A percentile compares a stretch with the other conserved stretches of the same genome.
Conservation (phyloP, 2,888 invertebrate species). For the Zygaena filipendulae region DNA sequence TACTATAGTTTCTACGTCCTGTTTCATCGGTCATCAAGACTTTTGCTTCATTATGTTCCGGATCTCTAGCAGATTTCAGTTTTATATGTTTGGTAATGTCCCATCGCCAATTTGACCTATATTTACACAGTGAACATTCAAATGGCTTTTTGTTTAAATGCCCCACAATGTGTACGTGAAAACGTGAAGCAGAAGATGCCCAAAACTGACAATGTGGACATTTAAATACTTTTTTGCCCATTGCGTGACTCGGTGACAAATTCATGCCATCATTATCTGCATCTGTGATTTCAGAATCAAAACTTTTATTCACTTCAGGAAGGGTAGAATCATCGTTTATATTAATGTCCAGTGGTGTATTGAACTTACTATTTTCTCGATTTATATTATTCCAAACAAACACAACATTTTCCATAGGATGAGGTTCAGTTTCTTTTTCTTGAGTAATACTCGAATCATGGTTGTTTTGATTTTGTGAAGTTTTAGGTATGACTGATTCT, state of each 20-base stretch:
- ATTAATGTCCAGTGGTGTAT: slow-evolving; percentile 48
- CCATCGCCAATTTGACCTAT: slow-evolving; percentile 97
- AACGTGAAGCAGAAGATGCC: slow-evolving; percentile 92
- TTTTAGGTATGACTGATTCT: slow-evolving; percentile 34
- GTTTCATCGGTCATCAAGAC: slow-evolving; percentile 93
- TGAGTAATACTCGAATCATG: slow-evolving; percentile 33
- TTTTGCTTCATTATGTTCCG: slow-evolving; percentile 81
- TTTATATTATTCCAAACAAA: slow-evolving; percentile 84
- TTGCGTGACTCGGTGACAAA: slow-evolving; percentile 70
- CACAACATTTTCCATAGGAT: slow-evolving; percentile 84
- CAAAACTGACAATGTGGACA: slow-evolving; percentile 94
- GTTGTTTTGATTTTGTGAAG: slow-evolving; percentile 34
- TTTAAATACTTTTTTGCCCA: slow-evolving; percentile 85
- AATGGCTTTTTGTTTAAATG: slow-evolving; percentile 94
- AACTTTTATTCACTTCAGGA: slow-evolving; percentile 38
- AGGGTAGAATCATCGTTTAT: slow-evolving; percentile 58
- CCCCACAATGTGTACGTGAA: slow-evolving; percentile 94
- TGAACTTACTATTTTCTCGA: slow-evolving; percentile 41
- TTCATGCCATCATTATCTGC: slow-evolving; percentile 70
- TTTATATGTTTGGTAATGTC: slow-evolving; percentile 97
- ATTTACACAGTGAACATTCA: slow-evolving; percentile 93
- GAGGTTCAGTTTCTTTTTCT: slow-evolving; percentile 62
- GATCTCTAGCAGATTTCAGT: slow-evolving; percentile 86
- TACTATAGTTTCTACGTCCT: slow-evolving; percentile 89
- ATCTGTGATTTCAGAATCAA: slow-evolving; percentile 43